Conservation (phyloP, 2,113 vertebrate genomes). For the Tychaedon coryphoeus region DNA sequence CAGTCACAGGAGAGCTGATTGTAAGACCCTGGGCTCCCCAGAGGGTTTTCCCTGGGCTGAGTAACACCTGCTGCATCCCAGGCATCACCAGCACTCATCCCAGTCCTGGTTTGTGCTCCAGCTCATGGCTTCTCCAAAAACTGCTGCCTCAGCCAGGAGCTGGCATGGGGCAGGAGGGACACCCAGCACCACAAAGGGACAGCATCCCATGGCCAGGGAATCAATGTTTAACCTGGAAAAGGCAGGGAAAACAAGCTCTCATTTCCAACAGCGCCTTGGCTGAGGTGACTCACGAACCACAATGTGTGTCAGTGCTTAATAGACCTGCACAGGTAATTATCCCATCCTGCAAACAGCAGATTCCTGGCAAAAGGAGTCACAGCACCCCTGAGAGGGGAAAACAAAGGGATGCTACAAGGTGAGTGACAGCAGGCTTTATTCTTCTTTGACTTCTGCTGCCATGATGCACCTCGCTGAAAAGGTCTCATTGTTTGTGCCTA, state of each 20-base stretch:
- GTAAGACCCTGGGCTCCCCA: not conserved
- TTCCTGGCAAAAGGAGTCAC: not conserved
- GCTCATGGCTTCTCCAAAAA: not conserved
- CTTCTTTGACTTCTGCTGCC: not conserved
- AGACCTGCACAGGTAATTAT: constrained; percentile 18
- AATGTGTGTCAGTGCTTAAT: constrained; percentile 35
- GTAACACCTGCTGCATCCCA: accelerated
- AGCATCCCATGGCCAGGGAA: not conserved
- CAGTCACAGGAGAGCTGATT: not conserved
- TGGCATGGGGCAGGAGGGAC: not conserved
- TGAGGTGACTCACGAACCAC: constrained; percentile 31
- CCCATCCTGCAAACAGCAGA: constrained; percentile 8
- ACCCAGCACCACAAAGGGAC: accelerated
- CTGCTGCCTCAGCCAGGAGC: not conserved
- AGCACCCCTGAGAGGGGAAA: constrained; percentile 2
- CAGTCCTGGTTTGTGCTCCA: not conserved
- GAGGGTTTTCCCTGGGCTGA: not conserved
- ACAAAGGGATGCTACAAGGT: constrained; percentile 32
- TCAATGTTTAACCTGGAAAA: constrained; percentile 1
- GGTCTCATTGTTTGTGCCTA: not conserved
- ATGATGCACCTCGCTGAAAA: not conserved
- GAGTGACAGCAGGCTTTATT: constrained; percentile 14
- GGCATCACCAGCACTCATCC: not conserved
- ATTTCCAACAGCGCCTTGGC: not conserved
- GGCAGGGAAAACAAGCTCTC: not conserved